Evolutionary conservation across 1,140 invertebrate genomes (phyloP).

Genomic region (Sweltsa coloradensis): DNA sequence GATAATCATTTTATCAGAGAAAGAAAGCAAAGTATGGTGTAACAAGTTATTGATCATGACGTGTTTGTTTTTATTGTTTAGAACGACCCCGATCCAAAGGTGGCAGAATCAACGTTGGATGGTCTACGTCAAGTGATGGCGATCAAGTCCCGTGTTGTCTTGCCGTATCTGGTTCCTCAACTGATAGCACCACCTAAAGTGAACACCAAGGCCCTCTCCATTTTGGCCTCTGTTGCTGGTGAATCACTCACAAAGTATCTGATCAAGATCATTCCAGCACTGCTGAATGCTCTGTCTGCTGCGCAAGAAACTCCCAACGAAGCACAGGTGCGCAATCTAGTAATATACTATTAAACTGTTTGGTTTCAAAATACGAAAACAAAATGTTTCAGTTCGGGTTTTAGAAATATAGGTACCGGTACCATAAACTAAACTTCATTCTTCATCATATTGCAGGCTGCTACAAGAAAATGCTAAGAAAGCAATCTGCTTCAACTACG

Average conservation of each 20-base stretch:
- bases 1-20: too few species aligned
- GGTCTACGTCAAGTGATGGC: constrained; percentile 93
- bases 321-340: constrained; percentile 42
- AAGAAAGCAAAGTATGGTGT: too few species aligned
- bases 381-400: too few species aligned
- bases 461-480: too few species aligned
- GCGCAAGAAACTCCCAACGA: constrained; percentile 55
- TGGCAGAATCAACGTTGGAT: constrained; percentile 80
- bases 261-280: constrained; percentile 78
- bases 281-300: constrained; percentile 65
- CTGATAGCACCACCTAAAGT: constrained; percentile 67
- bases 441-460: too few species aligned
- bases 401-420: too few species aligned
- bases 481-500: too few species aligned
- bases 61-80: constrained; percentile 25
- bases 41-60: too few species aligned
- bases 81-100: constrained; percentile 57
- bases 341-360: too few species aligned
- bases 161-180: constrained; percentile 93
- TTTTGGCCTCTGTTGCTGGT: constrained; percentile 83
- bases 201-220: constrained; percentile 87
- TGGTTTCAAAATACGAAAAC: too few species aligned
- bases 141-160: constrained; percentile 86
- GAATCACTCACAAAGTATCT: constrained; percentile 87
- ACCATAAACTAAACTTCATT: background rate